A percentile compares a stretch with the other conserved stretches of the same genome.
Conservation (phyloP, 2,888 invertebrate genomes). For the Sussaba pulchella region DNA sequence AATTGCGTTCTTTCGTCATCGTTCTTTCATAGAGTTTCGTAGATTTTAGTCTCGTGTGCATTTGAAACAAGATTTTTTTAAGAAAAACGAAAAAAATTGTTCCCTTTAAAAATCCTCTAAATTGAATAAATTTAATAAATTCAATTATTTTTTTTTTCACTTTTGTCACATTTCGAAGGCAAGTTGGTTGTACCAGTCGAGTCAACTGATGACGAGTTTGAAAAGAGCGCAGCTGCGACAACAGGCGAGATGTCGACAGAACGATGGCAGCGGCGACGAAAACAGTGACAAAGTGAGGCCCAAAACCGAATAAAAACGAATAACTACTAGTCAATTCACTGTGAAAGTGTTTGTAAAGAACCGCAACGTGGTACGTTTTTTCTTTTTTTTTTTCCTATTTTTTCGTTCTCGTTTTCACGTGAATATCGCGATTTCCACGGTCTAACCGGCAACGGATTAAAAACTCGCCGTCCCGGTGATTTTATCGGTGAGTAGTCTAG, state of each 20-base stretch:
- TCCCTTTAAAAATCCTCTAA: neutral
- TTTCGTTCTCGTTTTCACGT: too few species aligned
- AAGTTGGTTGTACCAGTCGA: slow-evolving; percentile 95
- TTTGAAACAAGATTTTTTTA: neutral
- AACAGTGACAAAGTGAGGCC: slow-evolving; percentile 52
- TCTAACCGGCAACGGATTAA: slow-evolving; percentile 4
- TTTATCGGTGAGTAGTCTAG: slow-evolving; percentile 14
- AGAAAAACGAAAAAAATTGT: neutral
- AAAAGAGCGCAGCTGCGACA: slow-evolving; percentile 93
- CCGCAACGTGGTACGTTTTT: slow-evolving; percentile 25
- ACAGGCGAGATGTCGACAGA: slow-evolving; percentile 85
- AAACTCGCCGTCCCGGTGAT: neutral
- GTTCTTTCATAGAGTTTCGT: neutral
- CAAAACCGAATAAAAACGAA: slow-evolving; percentile 55
- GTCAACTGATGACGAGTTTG: slow-evolving; percentile 93
- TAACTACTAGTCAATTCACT: slow-evolving; percentile 58
- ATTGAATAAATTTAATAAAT: neutral
- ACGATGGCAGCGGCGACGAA: slow-evolving; percentile 69
- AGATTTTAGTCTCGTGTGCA: slow-evolving; percentile 13
- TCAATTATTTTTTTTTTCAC: slow-evolving; percentile 10
- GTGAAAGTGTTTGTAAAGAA: slow-evolving; percentile 41
- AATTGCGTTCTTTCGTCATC: neutral
- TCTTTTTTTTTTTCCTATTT: neutral
- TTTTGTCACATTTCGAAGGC: slow-evolving; percentile 87
- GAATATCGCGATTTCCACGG: slow-evolving; percentile 6